A percentile compares a stretch with the other conserved stretches of the same genome.
phyloP scores from a whole-genome alignment of 1,140 invertebrate genomes.

The Temnothorax longispinosus region DNA sequence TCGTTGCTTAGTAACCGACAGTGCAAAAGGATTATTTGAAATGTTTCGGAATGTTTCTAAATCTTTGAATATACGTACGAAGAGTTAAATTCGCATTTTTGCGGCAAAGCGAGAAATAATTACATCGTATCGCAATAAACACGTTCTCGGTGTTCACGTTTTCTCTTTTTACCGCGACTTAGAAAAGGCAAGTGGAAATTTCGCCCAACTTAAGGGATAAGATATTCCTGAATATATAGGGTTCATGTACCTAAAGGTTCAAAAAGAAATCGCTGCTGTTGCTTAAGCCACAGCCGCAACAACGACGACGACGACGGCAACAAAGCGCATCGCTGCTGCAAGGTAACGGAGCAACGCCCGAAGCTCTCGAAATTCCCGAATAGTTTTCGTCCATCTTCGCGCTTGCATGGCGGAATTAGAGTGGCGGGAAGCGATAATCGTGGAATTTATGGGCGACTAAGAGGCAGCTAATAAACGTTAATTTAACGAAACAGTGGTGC shows the following conservation, averaged over 20 bases:
- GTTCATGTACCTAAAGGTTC: neutral
- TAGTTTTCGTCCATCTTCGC: constrained; percentile 57
- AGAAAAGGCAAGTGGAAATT: constrained; percentile 13
- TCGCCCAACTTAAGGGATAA: neutral
- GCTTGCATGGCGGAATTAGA: constrained; percentile 59
- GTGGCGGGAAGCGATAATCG: constrained; percentile 68
- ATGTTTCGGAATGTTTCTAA: neutral
- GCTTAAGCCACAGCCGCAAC: neutral
- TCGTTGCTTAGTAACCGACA: neutral
- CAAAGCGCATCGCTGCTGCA: neutral
- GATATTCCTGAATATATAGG: neutral
- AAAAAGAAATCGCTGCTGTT: constrained; percentile 12
- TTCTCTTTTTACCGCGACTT: neutral
- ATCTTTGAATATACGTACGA: neutral
- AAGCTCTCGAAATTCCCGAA: constrained; percentile 46
- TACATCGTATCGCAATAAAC: constrained; percentile 41
- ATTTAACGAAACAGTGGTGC: constrained; percentile 74
- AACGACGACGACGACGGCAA: neutral
- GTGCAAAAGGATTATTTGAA: neutral
- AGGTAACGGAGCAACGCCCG: neutral
- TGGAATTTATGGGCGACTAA: constrained; percentile 71
- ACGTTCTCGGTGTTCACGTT: neutral
- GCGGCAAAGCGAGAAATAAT: constrained; percentile 54
- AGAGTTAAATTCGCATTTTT: constrained; percentile 50
- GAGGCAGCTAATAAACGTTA: constrained; percentile 78